These are phyloP conservation scores for Pao palembangensis DNA, from an alignment of 2,113 vertebrate genomes.

Conservation along the genomic window DNA sequence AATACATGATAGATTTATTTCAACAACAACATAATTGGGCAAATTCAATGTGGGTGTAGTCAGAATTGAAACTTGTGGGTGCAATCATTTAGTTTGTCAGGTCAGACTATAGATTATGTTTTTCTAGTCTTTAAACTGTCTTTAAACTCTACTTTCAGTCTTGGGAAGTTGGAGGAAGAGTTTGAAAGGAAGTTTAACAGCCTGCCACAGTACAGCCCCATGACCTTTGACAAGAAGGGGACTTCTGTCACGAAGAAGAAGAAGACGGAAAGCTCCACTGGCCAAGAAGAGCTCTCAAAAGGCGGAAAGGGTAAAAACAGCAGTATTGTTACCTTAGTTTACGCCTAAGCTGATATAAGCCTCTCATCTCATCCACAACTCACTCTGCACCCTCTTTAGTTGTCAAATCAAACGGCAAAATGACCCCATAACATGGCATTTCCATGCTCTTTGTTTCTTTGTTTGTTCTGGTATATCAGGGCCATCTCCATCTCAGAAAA, in stretches of 20 bases:
- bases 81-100: too few species aligned
- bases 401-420: too few species aligned
- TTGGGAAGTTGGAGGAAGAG: slow-evolving; percentile 95
- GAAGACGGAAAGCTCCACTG: slow-evolving; percentile 75
- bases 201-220: slow-evolving; percentile 93
- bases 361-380: slow-evolving; percentile 36
- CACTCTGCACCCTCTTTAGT: slow-evolving; percentile 20
- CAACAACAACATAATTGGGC: too few species aligned
- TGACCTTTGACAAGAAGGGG: slow-evolving; percentile 95
- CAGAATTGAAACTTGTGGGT: too few species aligned
- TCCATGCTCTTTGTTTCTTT: slow-evolving; percentile 66
- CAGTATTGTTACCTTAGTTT: background rate
- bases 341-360: slow-evolving; percentile 5
- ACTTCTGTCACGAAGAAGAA: slow-evolving; percentile 85
- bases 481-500: slow-evolving; percentile 93
- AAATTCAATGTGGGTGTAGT: too few species aligned
- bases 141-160: slow-evolving; percentile 60
- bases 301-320: slow-evolving; percentile 74
- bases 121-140: too few species aligned
- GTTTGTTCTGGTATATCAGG: slow-evolving; percentile 74
- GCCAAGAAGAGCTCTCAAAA: slow-evolving; percentile 78
- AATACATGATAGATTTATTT: too few species aligned
- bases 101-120: too few species aligned
- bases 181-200: slow-evolving; percentile 99
- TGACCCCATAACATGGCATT: slow-evolving; percentile 61